Percentiles rank a stretch among this genome's conserved stretches.
These are phyloP conservation scores for Ovis canadensis DNA, from an alignment of 2,113 vertebrate species.

Conservation along the genomic window DNA sequence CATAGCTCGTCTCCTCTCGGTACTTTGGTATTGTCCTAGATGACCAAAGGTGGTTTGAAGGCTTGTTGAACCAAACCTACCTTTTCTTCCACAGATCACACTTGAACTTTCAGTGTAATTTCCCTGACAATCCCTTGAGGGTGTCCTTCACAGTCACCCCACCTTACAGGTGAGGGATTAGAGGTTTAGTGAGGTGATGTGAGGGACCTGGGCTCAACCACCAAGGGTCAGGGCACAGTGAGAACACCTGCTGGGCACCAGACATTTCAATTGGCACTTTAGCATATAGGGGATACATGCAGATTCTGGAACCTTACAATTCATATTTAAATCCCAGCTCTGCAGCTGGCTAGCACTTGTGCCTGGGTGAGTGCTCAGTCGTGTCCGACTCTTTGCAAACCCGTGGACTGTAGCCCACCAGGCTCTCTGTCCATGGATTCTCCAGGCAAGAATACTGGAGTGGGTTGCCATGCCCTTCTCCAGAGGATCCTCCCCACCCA, in stretches of 20 bases:
- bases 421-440: not conserved
- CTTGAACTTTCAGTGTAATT: constrained; percentile 25
- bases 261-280: fast-evolving
- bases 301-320: not conserved
- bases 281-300: not conserved
- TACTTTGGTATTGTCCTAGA: not conserved
- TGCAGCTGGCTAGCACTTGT: not conserved
- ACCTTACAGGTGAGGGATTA: not conserved
- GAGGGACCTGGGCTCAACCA: not conserved
- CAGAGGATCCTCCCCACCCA: not conserved
- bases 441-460: not conserved
- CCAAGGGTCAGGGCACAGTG: no score
- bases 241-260: not conserved
- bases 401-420: not conserved
- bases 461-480: not conserved
- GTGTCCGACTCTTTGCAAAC: not conserved
- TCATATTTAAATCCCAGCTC: not conserved
- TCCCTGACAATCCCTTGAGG: not conserved
- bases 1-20: not conserved
- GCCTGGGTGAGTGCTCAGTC: not conserved
- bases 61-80: not conserved
- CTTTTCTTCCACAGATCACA: not conserved
- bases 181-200: not conserved
- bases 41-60: not conserved
- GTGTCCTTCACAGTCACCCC: not conserved